Evolutionary conservation across 2,113 vertebrate species (phyloP), one percentile per base, ranked within the genome.

Genomic region (Albula glossodonta): DNA sequence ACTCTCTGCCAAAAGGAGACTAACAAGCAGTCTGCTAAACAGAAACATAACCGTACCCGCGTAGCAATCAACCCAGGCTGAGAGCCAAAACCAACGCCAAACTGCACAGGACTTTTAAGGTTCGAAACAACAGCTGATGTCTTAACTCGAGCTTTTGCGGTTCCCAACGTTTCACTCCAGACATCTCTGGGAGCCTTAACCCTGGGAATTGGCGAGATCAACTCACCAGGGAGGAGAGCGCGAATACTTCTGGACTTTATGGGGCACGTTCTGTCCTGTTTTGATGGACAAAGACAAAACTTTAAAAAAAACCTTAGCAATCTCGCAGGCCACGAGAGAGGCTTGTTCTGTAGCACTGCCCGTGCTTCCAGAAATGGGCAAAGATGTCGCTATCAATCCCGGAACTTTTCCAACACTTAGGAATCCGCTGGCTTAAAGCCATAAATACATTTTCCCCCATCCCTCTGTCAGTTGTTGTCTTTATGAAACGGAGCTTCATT

Each of bases 51-150:
- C 48, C 52, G 48, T 52, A 51, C 60, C 31, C 13, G 49, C 66
- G 50, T 48, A 70, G 83, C 49, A 74, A 74, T 74, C 9, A 48
- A 17, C 57, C 25, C 48, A 63, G 83, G 57, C 56, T 0, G 17
- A 17, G 10, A n/a, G 83, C 83, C 83, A 84, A 84, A 84, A 84
- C 31, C 83, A 84, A 74, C 83, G 41, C 41, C 48, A 51, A 41
- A 84, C 63, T 66, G 15, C 56, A n/a, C 82, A 41, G 82, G n/a
- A 83, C 82, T 83, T 83, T 83, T 83, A 83, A 49, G 83, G 83
- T 84, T 84, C 63, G 60, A 19, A 84, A 84, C 63, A 84, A 84
- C 83, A 84, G 83, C 83, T 84, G 83, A 84, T 84, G 83, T 51
- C 83, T 84, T 84, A 84, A 84, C 63, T 52, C 52, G 83, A 31